Conservation (phyloP, 2,888 invertebrate species). For the Pegoplata infirma region DNA sequence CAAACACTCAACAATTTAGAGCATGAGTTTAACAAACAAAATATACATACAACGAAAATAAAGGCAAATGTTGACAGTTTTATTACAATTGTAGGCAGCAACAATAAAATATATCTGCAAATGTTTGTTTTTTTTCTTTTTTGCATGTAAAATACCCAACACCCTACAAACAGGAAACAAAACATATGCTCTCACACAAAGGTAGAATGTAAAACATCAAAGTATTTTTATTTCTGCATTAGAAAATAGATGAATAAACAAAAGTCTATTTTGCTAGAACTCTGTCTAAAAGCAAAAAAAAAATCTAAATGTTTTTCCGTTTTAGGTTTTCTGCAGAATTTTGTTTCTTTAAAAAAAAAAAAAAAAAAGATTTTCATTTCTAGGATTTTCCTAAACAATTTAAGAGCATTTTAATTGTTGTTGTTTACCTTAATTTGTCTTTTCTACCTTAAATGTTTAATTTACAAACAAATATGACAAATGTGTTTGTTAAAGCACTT, state of each 20-base stretch:
- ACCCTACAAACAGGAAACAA: not conserved
- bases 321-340: not conserved
- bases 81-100: conserved; percentile 21
- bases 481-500: not conserved
- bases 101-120: conserved; percentile 24
- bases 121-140: not conserved
- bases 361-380: too few relatives aligned
- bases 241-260: not conserved
- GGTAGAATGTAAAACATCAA: not conserved
- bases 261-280: not conserved
- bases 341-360: not conserved
- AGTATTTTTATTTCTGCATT: not conserved
- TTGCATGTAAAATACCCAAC: not conserved
- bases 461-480: not conserved
- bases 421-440: not conserved
- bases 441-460: not conserved
- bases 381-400: not conserved
- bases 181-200: not conserved
- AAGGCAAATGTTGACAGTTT: conserved; percentile 41
- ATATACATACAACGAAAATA: not conserved
- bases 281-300: not conserved
- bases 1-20: conserved; percentile 10
- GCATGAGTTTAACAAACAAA: conserved; percentile 3
- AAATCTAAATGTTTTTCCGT: not conserved
- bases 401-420: not conserved